Conservation (phyloP, 2,888 invertebrate species). For the Caprella mutica region DNA sequence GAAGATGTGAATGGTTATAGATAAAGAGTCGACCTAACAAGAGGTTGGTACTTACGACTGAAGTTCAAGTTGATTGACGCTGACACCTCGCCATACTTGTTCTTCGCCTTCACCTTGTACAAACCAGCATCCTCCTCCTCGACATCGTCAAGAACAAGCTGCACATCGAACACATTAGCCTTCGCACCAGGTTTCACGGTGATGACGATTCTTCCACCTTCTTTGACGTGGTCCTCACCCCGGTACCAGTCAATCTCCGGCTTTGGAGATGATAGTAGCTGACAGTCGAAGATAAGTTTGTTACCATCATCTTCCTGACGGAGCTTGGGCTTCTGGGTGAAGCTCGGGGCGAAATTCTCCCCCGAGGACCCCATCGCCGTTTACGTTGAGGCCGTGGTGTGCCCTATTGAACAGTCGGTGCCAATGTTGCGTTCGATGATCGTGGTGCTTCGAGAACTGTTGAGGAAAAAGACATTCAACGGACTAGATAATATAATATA, state of each 20-base stretch:
- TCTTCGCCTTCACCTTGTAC: conserved; percentile 93
- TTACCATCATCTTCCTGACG: conserved; percentile 94
- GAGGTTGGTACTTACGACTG: conserved; percentile 66
- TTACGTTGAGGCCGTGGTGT: too few relatives aligned
- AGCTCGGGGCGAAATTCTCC: conserved; percentile 95
- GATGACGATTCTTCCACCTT: conserved; percentile 34
- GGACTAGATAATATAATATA: too few relatives aligned
- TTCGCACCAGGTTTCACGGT: conserved; percentile 19
- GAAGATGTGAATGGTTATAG: background rate
- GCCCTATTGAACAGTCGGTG: too few relatives aligned
- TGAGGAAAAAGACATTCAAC: too few relatives aligned
- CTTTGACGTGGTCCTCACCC: conserved; percentile 35
- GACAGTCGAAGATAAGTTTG: conserved; percentile 86
- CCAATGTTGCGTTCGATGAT: too few relatives aligned
- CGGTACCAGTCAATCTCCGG: conserved; percentile 61
- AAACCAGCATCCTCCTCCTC: conserved; percentile 90
- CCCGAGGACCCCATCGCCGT: conserved; percentile 59
- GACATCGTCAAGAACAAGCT: conserved; percentile 88
- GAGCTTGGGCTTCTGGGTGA: conserved; percentile 93
- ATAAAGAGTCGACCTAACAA: background rate
- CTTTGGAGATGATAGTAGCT: conserved; percentile 72
- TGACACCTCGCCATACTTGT: conserved; percentile 92
- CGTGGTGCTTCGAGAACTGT: too few relatives aligned
- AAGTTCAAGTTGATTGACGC: conserved; percentile 95
- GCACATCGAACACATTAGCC: conserved; percentile 79